These are phyloP conservation scores for Oryzias melastigma DNA, from an alignment of 2,113 vertebrate species.

Conservation along the genomic window DNA sequence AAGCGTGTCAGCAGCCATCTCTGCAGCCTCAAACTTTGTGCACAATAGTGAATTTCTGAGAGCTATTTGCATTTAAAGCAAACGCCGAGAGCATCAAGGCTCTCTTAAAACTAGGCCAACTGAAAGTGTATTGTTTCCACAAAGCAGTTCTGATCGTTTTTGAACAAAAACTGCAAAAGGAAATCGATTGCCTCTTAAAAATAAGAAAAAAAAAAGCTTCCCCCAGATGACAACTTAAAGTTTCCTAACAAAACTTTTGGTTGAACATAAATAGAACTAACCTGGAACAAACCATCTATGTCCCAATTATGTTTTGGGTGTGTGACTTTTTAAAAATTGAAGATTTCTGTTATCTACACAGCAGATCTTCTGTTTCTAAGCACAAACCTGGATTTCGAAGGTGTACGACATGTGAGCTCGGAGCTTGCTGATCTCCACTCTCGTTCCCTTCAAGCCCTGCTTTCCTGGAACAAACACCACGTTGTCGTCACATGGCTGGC, in stretches of 20 bases:
- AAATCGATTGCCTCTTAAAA: background rate
- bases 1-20: conserved; percentile 13
- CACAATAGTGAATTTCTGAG: conserved; percentile 18
- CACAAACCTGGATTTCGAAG: conserved; percentile 88
- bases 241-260: too few species aligned
- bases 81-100: conserved; percentile 5
- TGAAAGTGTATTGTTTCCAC: background rate
- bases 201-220: background rate
- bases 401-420: conserved; percentile 93
- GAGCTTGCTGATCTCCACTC: conserved; percentile 92
- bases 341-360: background rate
- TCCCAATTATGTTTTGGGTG: background rate
- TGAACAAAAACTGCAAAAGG: background rate
- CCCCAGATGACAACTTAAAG: too few species aligned
- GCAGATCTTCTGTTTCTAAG: background rate
- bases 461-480: conserved; percentile 89
- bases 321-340: background rate
- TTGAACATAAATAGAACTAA: too few species aligned
- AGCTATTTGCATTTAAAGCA: conserved; percentile 34
- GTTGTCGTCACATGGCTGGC: conserved; percentile 91
- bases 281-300: background rate
- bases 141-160: too few species aligned
- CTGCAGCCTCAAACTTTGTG: conserved; percentile 16
- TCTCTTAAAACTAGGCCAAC: conserved; percentile 3
- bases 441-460: conserved; percentile 83